Conservation (phyloP, 2,888 invertebrate species). For the Drosophila atripex region DNA sequence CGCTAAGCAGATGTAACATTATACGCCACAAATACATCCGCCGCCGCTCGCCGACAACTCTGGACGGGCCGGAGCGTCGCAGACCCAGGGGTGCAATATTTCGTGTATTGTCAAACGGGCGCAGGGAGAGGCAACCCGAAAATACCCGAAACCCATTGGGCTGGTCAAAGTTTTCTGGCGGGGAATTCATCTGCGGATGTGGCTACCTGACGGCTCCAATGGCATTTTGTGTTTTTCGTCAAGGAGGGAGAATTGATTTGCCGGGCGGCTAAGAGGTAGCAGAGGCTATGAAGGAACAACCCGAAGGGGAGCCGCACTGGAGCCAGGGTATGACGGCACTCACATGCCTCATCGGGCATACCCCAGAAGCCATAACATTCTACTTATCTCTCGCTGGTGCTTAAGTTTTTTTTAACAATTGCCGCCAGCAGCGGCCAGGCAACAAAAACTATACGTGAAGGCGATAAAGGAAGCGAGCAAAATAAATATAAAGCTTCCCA, state of each 20-base stretch:
- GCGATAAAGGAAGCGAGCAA: slow-evolving; percentile 18
- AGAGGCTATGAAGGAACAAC: too few relatives aligned
- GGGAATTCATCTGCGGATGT: slow-evolving; percentile 37
- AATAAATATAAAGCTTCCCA: slow-evolving; percentile 48
- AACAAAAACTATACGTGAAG: slow-evolving; percentile 4
- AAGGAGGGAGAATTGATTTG: neutral
- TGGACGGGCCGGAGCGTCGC: slow-evolving; percentile 48
- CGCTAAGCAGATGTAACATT: slow-evolving; percentile 79
- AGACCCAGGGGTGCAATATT: slow-evolving; percentile 77
- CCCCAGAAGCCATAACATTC: slow-evolving; percentile 44
- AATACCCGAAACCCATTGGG: slow-evolving; percentile 45
- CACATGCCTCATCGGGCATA: slow-evolving; percentile 4
- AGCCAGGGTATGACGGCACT: slow-evolving; percentile 24
- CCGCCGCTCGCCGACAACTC: slow-evolving; percentile 69
- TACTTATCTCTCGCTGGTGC: slow-evolving; percentile 43
- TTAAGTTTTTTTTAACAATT: slow-evolving; percentile 61
- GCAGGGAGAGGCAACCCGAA: slow-evolving; percentile 38
- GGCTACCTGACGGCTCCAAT: slow-evolving; percentile 35
- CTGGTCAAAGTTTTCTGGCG: slow-evolving; percentile 34
- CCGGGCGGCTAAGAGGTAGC: neutral
- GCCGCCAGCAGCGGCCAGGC: slow-evolving; percentile 52
- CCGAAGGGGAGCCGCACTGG: neutral
- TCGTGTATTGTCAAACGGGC: slow-evolving; percentile 77
- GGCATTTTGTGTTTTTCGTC: slow-evolving; percentile 36
- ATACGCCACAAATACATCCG: slow-evolving; percentile 80